phyloP scores from a whole-genome alignment of 2,797 vertebrate genomes.

The Oceanodroma leucorhoa region DNA sequence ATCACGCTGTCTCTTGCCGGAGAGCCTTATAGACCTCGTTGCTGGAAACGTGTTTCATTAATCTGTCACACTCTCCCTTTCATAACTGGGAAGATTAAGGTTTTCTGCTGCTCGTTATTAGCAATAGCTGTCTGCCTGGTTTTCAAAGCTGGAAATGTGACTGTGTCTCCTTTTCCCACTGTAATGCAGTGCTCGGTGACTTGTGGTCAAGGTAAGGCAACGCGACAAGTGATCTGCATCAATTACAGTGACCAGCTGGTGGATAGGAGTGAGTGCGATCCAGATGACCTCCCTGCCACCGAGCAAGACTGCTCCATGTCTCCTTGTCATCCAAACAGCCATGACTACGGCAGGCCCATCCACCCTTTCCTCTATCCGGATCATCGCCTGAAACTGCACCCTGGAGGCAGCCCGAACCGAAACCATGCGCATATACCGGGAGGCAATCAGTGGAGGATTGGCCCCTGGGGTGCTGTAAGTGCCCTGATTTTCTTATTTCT shows the following conservation, averaged over 20 bases:
- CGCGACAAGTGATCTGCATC: slow-evolving; percentile 90
- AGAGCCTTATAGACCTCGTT: not conserved
- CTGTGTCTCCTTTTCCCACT: slow-evolving; percentile 39
- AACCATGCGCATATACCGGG: slow-evolving; percentile 66
- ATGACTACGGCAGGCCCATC: slow-evolving; percentile 72
- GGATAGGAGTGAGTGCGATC: slow-evolving; percentile 88
- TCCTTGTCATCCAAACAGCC: slow-evolving; percentile 86
- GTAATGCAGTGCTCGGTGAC: slow-evolving; percentile 89
- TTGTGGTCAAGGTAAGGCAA: slow-evolving; percentile 93
- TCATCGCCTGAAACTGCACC: slow-evolving; percentile 73
- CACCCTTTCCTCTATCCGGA: slow-evolving; percentile 71
- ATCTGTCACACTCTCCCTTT: not conserved
- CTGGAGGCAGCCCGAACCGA: slow-evolving; percentile 54
- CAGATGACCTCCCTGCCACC: slow-evolving; percentile 85
- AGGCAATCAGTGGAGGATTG: slow-evolving; percentile 93
- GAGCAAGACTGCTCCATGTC: slow-evolving; percentile 94
- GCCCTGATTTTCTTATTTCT: not conserved
- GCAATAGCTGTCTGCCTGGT: not conserved
- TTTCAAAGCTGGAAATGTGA: slow-evolving; percentile 14
- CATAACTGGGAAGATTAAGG: not conserved
- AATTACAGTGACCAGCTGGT: slow-evolving; percentile 91
- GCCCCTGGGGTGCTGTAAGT: slow-evolving; percentile 98
- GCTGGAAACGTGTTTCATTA: not conserved
- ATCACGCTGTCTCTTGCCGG: not conserved
- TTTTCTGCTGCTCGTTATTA: not conserved